Evolutionary conservation across 2,888 invertebrate genomes (phyloP).

Genomic region (Melanostoma mellinum): DNA sequence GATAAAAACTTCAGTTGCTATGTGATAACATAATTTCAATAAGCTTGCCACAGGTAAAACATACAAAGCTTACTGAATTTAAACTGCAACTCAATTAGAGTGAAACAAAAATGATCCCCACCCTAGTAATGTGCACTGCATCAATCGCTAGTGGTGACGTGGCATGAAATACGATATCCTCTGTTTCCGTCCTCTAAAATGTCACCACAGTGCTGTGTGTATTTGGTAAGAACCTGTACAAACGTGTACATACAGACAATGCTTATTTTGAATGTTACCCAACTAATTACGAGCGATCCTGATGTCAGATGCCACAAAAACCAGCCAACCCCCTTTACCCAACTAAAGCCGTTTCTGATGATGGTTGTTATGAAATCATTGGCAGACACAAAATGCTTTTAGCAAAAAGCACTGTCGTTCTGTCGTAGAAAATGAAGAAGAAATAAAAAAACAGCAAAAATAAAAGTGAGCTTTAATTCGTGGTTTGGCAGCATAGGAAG

Average conservation of each 20-base stretch:
- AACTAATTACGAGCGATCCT: conserved; percentile 56
- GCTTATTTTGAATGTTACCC: conserved; percentile 49
- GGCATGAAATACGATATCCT: conserved; percentile 26
- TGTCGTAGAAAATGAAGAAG: conserved; percentile 14
- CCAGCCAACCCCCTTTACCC: conserved; percentile 22
- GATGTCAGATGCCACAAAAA: conserved; percentile 50
- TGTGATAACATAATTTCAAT: no score
- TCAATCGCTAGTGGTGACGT: conserved; percentile 26
- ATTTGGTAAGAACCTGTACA: neutral
- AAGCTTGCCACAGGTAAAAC: no score
- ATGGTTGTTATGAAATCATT: conserved; percentile 63
- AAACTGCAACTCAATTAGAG: no score
- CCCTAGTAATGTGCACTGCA: neutral
- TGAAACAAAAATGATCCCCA: no score
- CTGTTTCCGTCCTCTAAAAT: conserved; percentile 28
- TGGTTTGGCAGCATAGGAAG: conserved; percentile 29
- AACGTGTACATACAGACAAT: neutral
- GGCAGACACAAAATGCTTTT: conserved; percentile 49
- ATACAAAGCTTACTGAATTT: no score
- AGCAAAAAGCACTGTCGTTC: conserved; percentile 41
- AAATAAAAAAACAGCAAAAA: neutral
- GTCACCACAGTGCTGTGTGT: conserved; percentile 36
- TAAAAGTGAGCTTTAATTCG: conserved; percentile 44
- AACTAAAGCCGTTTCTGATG: conserved; percentile 10
- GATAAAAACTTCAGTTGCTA: no score